Conservation (phyloP, 2,888 invertebrate genomes). For the Campoplex capitator region DNA sequence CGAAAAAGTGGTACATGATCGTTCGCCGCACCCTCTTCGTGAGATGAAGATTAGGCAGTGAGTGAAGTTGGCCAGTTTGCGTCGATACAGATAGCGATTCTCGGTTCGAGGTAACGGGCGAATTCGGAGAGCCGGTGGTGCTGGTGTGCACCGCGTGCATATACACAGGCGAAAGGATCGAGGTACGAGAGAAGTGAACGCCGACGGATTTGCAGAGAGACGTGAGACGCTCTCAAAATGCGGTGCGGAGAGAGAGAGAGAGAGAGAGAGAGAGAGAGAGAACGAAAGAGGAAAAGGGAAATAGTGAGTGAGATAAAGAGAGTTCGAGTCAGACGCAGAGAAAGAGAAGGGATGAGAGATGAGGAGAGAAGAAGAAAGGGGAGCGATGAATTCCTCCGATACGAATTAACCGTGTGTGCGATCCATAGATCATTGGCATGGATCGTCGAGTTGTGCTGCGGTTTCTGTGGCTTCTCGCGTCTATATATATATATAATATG, state of each 20-base stretch:
- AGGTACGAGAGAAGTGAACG: constrained; percentile 16
- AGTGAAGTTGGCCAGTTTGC: constrained; percentile 15
- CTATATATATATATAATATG: not conserved
- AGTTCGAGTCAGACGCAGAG: not conserved
- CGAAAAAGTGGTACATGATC: not conserved
- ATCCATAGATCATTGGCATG: constrained; percentile 76
- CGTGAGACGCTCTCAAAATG: constrained; percentile 14
- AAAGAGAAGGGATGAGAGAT: constrained; percentile 7
- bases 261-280: constrained; percentile 34
- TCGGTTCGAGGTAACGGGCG: constrained; percentile 15
- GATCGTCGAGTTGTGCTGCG: constrained; percentile 57
- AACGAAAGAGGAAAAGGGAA: constrained; percentile 24
- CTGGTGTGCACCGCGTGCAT: not conserved
- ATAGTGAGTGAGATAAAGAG: constrained; percentile 66
- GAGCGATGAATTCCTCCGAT: constrained; percentile 75
- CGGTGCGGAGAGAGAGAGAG: constrained; percentile 6
- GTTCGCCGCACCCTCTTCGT: not conserved
- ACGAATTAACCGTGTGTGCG: constrained; percentile 76
- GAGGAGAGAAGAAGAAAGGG: constrained; percentile 5
- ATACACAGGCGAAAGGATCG: not conserved
- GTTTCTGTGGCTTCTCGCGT: constrained; percentile 51
- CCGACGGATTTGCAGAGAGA: constrained; percentile 23
- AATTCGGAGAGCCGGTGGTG: not conserved
- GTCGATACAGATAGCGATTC: constrained; percentile 34
- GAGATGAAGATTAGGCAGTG: not conserved